Evolutionary conservation across 2,888 invertebrate genomes (phyloP).

Genomic region (Chaitophorus viminalis): DNA sequence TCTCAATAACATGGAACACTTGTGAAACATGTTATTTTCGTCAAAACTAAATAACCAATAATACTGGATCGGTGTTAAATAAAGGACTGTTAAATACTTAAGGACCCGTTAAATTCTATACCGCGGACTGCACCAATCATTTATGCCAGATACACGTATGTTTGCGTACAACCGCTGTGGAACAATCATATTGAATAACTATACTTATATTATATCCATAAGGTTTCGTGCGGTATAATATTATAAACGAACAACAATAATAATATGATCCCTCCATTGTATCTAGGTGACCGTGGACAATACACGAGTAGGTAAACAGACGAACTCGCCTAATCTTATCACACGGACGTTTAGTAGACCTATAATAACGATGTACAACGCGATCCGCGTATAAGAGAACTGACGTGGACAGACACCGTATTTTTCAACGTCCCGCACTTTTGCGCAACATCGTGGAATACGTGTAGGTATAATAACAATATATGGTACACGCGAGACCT

Average conservation of each 20-base stretch:
- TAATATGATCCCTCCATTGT: not conserved
- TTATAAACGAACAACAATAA: not conserved
- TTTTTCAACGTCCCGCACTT: too few species aligned
- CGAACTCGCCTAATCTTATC: not conserved
- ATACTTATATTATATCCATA: too few species aligned
- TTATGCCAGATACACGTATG: not conserved
- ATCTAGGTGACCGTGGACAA: not conserved
- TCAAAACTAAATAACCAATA: too few species aligned
- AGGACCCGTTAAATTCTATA: not conserved
- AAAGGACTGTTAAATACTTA: not conserved
- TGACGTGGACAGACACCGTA: too few species aligned
- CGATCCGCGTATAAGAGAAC: too few species aligned
- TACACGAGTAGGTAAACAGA: not conserved
- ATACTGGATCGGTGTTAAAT: too few species aligned
- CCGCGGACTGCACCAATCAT: not conserved
- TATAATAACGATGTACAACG: not conserved
- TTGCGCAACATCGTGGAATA: too few species aligned
- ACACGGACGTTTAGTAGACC: not conserved
- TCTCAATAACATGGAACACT: too few species aligned
- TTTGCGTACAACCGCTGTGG: not conserved
- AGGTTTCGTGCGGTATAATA: not conserved
- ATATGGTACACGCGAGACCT: too few species aligned
- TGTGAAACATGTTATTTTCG: too few species aligned
- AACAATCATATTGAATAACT: not conserved
- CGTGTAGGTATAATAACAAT: too few species aligned